Evolutionary conservation across 2,888 invertebrate genomes (phyloP).

Genomic region (Ormyrus nitidulus): DNA sequence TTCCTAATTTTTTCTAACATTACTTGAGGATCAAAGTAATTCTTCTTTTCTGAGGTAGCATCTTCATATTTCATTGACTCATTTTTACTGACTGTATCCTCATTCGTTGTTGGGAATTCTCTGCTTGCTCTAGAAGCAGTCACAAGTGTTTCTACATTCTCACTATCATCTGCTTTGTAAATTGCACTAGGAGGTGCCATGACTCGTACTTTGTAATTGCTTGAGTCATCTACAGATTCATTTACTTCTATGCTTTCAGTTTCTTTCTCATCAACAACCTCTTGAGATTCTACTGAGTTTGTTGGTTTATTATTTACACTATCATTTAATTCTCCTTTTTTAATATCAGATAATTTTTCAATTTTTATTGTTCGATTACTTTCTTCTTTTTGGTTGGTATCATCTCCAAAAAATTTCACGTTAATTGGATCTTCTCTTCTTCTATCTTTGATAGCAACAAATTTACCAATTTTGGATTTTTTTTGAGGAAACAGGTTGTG

Average conservation of each 20-base stretch:
- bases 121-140: conserved; percentile 64
- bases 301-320: conserved; percentile 61
- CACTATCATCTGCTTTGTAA: conserved; percentile 71
- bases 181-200: conserved; percentile 65
- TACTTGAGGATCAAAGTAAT: conserved; percentile 83
- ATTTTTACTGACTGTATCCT: conserved; percentile 61
- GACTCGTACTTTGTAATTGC: conserved; percentile 59
- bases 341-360: conserved; percentile 68
- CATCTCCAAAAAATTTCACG: conserved; percentile 53
- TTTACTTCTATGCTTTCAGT: conserved; percentile 42
- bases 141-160: conserved; percentile 70
- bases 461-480: conserved; percentile 65
- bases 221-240: conserved; percentile 42
- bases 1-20: conserved; percentile 83
- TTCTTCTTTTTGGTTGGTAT: conserved; percentile 52
- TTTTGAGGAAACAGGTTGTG: conserved; percentile 67
- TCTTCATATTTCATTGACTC: conserved; percentile 59
- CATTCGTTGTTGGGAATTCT: conserved; percentile 61
- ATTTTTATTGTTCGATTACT: conserved; percentile 63
- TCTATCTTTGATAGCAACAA: conserved; percentile 60
- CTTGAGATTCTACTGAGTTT: conserved; percentile 55
- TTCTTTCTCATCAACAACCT: conserved; percentile 23
- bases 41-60: conserved; percentile 74
- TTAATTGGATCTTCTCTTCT: conserved; percentile 53
- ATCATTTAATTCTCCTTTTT: conserved; percentile 71